Evolutionary conservation across 37 sponge, comb jelly and placozoan genomes (phyloP).

Genomic region (Mnemiopsis leidyi): DNA sequence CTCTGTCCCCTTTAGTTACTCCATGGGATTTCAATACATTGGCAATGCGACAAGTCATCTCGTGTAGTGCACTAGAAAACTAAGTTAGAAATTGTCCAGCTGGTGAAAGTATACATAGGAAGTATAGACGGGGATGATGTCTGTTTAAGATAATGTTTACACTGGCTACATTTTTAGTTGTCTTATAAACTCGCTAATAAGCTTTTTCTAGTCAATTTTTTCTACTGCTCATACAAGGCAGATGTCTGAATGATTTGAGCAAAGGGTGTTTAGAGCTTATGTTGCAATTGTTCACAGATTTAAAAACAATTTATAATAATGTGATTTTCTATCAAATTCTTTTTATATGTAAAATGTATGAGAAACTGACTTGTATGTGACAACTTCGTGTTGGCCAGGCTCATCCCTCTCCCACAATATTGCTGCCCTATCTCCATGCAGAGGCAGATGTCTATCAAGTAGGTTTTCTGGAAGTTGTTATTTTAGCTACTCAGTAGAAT

Average conservation of each 20-base stretch:
- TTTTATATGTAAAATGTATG: background rate
- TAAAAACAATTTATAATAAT: background rate
- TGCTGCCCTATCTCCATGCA: conserved; percentile 74
- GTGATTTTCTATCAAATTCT: background rate
- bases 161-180: too few species aligned
- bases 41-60: conserved; percentile 87
- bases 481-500: too few species aligned
- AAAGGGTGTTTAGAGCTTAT: too few species aligned
- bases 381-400: conserved; percentile 73
- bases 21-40: conserved; percentile 84
- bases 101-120: too few species aligned
- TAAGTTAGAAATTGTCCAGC: too few species aligned
- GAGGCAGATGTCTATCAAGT: conserved; percentile 80
- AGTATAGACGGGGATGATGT: too few species aligned
- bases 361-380: conserved; percentile 86
- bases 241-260: too few species aligned
- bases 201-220: too few species aligned
- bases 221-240: too few species aligned
- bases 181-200: too few species aligned
- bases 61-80: conserved; percentile 71
- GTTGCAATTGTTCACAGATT: background rate
- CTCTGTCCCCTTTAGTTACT: conserved; percentile 85
- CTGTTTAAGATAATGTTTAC: too few species aligned
- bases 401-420: conserved; percentile 94
- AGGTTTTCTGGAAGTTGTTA: conserved; percentile 75